Base-by-base conservation (phyloP, 2,888 invertebrate genomes). In the Syrphus vitripennis region DNA sequence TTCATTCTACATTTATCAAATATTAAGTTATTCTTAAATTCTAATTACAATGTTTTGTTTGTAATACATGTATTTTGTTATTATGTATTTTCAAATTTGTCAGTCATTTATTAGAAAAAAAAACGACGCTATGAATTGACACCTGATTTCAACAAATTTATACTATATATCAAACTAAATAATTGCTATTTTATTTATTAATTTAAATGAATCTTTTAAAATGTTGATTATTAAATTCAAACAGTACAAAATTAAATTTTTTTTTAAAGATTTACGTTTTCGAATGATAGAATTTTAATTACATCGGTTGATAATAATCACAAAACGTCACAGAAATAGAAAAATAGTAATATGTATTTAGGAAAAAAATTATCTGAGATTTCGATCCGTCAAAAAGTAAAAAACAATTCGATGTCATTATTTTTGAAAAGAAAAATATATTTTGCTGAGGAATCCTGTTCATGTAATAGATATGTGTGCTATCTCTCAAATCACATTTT, bases 51-150 rank as follows among this genome's bases (percentile, higher is more conserved):
- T 67, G 42, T 80, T 63, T 63, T 48, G 2, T 14, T 1, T 37
- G 40, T 40, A 63, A 0, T 42, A 24, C 12, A 12, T 50, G 21
- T 59, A 21, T 14, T 65, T 37, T 12, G 10, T 48, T 7, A 45
- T 29, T 55, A 55, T 75, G 55, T 63, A 26, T 75, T 21, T 55
- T 77, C 4, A 24, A 77, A 10, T 67, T 67, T 50, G 2, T 83
- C 79, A 83, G 79, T 83, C 79, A 31, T 72, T 71, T 26, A 14
- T 63, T 78, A 31, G n/a, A 7, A 31, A 19, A 53, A 59, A 29
- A 34, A 37, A 55, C 21, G 21, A 65, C 21, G n/a, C 40, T 16
- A 16, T 24, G 24, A 40, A 61, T 61, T 16, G n/a, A 40, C 59
- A 61, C 16, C 9, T 29, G 29, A 29, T 16, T n/a, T 55, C 7